Percentiles rank a stretch among this genome's conserved stretches.
These are phyloP conservation scores for Platycheirus rosarum DNA, from an alignment of 2,888 invertebrate genomes.

Conservation along the genomic window DNA sequence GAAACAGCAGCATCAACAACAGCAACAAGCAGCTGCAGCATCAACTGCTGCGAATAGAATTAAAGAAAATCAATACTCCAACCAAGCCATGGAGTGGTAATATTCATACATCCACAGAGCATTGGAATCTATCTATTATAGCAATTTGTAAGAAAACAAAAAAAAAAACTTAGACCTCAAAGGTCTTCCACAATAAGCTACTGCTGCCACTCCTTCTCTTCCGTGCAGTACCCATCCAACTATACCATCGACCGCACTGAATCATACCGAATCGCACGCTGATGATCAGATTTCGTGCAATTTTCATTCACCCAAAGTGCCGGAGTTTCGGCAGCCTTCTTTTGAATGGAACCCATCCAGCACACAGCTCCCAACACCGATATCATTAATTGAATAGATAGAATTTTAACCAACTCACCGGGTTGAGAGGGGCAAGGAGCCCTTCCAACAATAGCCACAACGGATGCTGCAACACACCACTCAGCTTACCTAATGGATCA, in stretches of 20 bases:
- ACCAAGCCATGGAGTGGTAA: conserved; percentile 62
- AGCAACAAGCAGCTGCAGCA: conserved; percentile 38
- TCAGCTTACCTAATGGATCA: conserved; percentile 65
- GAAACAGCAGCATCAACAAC: conserved; percentile 37
- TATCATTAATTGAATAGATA: conserved; percentile 71
- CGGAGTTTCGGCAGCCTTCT: conserved; percentile 55
- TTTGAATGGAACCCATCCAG: conserved; percentile 57
- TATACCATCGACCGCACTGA: conserved; percentile 20
- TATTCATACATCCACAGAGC: conserved; percentile 71
- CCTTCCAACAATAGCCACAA: conserved; percentile 52
- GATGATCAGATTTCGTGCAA: conserved; percentile 74
- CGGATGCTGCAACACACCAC: conserved; percentile 64
- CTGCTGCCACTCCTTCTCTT: conserved; percentile 72
- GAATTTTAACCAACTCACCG: conserved; percentile 54
- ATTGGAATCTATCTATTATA: conserved; percentile 71
- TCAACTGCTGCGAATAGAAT: conserved; percentile 50
- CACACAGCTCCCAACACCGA: conserved; percentile 51
- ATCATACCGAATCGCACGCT: conserved; percentile 67
- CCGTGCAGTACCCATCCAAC: conserved; percentile 38
- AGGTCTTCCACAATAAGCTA: conserved; percentile 74
- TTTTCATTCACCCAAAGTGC: conserved; percentile 67
- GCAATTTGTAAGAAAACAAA: conserved; percentile 73
- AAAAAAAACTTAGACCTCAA: conserved; percentile 71
- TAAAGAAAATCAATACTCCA: conserved; percentile 63
- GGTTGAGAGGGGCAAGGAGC: conserved; percentile 11